Evolutionary conservation across 1,140 invertebrate genomes (phyloP).

Genomic region (Archivesica marissinica): DNA sequence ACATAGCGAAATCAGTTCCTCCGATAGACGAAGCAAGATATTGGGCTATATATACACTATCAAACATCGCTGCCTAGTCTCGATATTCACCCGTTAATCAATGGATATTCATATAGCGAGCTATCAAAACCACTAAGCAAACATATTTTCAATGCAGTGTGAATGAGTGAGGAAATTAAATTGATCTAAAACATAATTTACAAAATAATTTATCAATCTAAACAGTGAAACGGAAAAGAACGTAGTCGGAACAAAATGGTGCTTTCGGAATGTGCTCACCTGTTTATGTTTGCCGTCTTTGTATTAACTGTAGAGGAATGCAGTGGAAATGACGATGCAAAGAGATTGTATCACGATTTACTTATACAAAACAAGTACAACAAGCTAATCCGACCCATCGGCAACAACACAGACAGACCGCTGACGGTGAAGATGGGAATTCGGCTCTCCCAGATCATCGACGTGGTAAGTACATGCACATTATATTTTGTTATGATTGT

Average conservation of each 20-base stretch:
- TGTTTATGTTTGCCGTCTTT: background rate
- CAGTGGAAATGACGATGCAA: constrained; percentile 79
- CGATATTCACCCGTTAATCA: constrained; percentile 22
- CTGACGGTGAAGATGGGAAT: constrained; percentile 96
- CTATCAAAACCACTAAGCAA: constrained; percentile 12
- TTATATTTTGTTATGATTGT: constrained; percentile 2
- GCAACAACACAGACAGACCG: constrained; percentile 93
- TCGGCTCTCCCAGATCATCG: constrained; percentile 96
- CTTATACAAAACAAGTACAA: constrained; percentile 95
- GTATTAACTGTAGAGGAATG: background rate
- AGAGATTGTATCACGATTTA: constrained; percentile 89
- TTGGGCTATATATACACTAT: constrained; percentile 10
- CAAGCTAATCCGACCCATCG: constrained; percentile 95
- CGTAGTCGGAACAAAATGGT: background rate
- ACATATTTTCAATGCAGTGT: constrained; percentile 23
- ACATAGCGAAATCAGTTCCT: background rate
- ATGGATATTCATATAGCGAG: constrained; percentile 11
- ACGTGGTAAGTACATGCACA: constrained; percentile 92
- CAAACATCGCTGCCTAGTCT: background rate
- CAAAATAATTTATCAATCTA: background rate
- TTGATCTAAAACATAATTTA: background rate
- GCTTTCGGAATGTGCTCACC: background rate
- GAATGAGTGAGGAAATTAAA: constrained; percentile 3
- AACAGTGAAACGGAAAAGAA: background rate
- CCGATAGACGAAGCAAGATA: background rate